Conservation (phyloP, 2,888 invertebrate species). For the Clitarchus hookeri region DNA sequence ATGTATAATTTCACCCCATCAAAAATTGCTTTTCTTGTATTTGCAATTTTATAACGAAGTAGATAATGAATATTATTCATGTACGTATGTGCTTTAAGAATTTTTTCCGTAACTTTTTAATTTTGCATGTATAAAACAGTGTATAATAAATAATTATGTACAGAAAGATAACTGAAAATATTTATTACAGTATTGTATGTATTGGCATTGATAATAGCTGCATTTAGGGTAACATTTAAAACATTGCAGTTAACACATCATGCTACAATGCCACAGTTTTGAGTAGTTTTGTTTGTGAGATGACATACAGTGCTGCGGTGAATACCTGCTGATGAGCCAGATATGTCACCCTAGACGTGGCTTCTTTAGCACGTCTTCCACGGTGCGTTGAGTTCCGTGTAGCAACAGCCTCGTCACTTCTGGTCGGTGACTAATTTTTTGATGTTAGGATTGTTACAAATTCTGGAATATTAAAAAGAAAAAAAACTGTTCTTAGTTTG, state of each 20-base stretch:
- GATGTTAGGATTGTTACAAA: slow-evolving; percentile 84
- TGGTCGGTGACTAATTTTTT: slow-evolving; percentile 67
- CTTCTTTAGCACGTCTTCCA: not conserved
- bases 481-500: too few relatives aligned
- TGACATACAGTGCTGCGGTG: not conserved
- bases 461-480: slow-evolving; percentile 61
- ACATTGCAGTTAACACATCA: not conserved
- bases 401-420: not conserved
- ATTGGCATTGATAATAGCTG: not conserved
- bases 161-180: not conserved
- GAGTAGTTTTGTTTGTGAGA: not conserved
- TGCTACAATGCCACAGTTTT: not conserved
- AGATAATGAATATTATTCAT: not conserved
- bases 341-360: not conserved
- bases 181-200: not conserved
- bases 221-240: not conserved
- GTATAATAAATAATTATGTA: not conserved
- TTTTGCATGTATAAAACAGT: slow-evolving; percentile 20
- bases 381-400: not conserved
- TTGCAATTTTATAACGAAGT: not conserved
- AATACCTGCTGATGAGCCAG: not conserved
- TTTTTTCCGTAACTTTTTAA: not conserved
- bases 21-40: not conserved
- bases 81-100: too few relatives aligned
- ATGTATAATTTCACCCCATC: not conserved